These are phyloP conservation scores for Campylomormyrus numenius DNA, from an alignment of 2,113 vertebrate genomes.

Conservation along the genomic window DNA sequence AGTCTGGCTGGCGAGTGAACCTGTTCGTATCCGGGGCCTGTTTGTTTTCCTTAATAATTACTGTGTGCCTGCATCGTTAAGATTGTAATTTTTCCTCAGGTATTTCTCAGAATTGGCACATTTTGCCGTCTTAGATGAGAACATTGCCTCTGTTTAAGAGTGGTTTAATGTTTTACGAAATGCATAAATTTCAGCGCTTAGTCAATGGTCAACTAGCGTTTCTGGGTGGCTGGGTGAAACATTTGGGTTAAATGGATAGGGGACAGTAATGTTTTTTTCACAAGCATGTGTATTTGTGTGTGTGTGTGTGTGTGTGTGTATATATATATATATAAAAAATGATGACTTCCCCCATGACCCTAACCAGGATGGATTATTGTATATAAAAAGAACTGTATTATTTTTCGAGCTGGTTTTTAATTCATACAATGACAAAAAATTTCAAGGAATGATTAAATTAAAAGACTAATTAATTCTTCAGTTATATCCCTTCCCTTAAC, in stretches of 20 bases:
- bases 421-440: neutral
- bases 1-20: constrained; percentile 64
- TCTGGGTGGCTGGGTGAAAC: neutral
- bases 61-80: constrained; percentile 64
- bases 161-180: constrained; percentile 56
- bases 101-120: constrained; percentile 37
- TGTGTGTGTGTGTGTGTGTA: neutral
- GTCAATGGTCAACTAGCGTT: constrained; percentile 10
- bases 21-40: constrained; percentile 47
- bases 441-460: neutral
- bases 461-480: neutral
- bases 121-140: neutral
- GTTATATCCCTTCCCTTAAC: neutral
- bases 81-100: constrained; percentile 53
- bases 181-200: constrained; percentile 34
- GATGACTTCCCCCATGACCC: neutral
- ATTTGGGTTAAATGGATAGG: neutral
- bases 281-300: neutral
- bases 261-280: neutral
- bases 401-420: neutral
- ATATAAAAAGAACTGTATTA: neutral
- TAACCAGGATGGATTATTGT: neutral
- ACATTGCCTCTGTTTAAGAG: constrained; percentile 44
- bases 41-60: constrained; percentile 74
- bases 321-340: neutral